Evolutionary conservation across 2,113 vertebrate genomes (phyloP).

Genomic region (Tupaia tana): DNA sequence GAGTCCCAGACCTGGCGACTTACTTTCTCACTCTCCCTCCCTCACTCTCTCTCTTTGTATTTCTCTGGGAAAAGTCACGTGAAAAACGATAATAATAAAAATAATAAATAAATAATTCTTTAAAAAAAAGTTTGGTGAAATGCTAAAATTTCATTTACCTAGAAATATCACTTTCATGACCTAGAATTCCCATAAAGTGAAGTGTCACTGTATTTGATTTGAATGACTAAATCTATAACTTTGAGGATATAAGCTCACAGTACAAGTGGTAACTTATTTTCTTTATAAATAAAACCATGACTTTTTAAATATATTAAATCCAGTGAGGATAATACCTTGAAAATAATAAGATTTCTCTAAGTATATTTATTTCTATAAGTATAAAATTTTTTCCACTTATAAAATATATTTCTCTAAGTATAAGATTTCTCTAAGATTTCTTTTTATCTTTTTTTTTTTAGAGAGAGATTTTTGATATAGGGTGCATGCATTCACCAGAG

Average conservation of each 20-base stretch:
- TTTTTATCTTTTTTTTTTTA: no score
- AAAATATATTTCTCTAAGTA: no score
- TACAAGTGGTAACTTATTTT: background rate
- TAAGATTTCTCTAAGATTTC: no score
- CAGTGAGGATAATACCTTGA: background rate
- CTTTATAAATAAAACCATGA: conserved; percentile 20
- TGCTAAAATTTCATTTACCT: background rate
- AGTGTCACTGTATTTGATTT: background rate
- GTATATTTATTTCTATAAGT: background rate
- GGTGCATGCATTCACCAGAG: no score
- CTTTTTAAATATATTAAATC: background rate
- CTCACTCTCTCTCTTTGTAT: no score
- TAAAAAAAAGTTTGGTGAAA: background rate
- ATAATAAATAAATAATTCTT: no score
- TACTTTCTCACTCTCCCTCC: no score
- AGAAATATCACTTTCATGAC: background rate
- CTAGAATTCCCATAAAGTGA: background rate
- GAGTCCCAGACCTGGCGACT: no score
- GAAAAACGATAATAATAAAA: no score
- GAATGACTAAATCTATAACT: background rate
- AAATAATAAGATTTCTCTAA: conserved; percentile 32
- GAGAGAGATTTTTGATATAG: no score
- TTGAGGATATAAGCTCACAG: background rate
- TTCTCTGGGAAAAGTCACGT: no score
- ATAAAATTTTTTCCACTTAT: no score